These are phyloP conservation scores for Dreissena rostriformis DNA, from an alignment of 1,140 invertebrate genomes.

Conservation along the genomic window DNA sequence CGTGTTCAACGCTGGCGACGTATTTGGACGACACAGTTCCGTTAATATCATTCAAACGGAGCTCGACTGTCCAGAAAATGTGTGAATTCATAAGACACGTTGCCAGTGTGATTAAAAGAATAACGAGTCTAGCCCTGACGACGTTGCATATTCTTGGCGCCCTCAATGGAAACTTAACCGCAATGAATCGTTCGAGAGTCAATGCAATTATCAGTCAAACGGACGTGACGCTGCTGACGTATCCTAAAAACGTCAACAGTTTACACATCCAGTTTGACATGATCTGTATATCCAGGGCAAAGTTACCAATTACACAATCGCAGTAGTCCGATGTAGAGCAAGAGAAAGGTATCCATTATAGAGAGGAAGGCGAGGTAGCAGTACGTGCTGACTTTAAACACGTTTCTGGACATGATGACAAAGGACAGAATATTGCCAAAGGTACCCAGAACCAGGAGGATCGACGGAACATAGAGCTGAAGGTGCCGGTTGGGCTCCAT, in stretches of 20 bases:
- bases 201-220: constrained; percentile 81
- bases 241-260: constrained; percentile 71
- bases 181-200: constrained; percentile 79
- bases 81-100: constrained; percentile 73
- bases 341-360: constrained; percentile 73
- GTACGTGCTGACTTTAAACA: constrained; percentile 71
- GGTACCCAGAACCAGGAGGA: constrained; percentile 75
- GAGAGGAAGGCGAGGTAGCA: constrained; percentile 74
- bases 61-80: constrained; percentile 72
- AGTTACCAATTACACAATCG: constrained; percentile 75
- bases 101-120: constrained; percentile 60
- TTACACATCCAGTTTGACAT: constrained; percentile 73
- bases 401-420: constrained; percentile 66
- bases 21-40: constrained; percentile 39
- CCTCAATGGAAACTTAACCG: constrained; percentile 76
- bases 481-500: constrained; percentile 26
- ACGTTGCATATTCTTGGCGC: constrained; percentile 74
- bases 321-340: constrained; percentile 75
- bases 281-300: constrained; percentile 68
- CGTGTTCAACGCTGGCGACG: constrained; percentile 45
- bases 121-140: constrained; percentile 67
- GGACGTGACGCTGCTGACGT: constrained; percentile 74
- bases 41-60: constrained; percentile 12
- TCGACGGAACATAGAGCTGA: constrained; percentile 68
- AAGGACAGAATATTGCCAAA: constrained; percentile 78